Evolutionary conservation across 1,140 invertebrate species (phyloP), one percentile per base, ranked within the genome.

Genomic region (Drosophila fuyamai): DNA sequence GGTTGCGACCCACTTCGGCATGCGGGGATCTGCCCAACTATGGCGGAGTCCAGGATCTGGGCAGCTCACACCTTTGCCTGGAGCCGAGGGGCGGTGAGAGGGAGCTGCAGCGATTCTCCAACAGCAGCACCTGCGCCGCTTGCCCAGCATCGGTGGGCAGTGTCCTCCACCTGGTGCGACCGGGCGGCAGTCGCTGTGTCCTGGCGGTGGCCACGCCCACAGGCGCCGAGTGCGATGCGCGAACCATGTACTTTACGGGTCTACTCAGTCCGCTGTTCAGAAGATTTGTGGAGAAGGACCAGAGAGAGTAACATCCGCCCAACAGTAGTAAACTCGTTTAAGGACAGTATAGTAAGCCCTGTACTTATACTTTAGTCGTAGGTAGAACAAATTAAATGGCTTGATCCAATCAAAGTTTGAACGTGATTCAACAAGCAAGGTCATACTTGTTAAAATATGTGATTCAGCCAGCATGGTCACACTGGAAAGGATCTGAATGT

Each of bases 191-290:
- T 0, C 80, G 84, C 14, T 88, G 84, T 40, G 84, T 78, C 5
- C 35, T 88, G 40, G 84, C 65, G 5, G 29, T 88, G 8, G 84
- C 84, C 76, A 84, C 84, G 62, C 84, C 84, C 65, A 80, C 84
- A 2, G 72, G 61, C n/a, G 59, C 13, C 6, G 51, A 63, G 0
- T 88, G 83, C n/a, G 47, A 62, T 0, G 54, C 56, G 0, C 35
- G 50, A 4, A 16, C 29, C 1, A 89, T 88, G 83, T 89, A 89
- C 32, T 88, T 50, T 12, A 88, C 79, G 6, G 82, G 53, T 7
- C 48, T 88, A 1, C 51, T 83, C 2, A 75, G 66, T 46, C 6
- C 66, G 0, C 40, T 56, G 7, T 60, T 88, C 5, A 36, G 60
- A 6, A 29, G 55, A 1, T 88, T 88, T 44, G 79, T 89, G 41